Evolutionary conservation across 2,888 invertebrate genomes (phyloP).

Genomic region (Seira ritae): DNA sequence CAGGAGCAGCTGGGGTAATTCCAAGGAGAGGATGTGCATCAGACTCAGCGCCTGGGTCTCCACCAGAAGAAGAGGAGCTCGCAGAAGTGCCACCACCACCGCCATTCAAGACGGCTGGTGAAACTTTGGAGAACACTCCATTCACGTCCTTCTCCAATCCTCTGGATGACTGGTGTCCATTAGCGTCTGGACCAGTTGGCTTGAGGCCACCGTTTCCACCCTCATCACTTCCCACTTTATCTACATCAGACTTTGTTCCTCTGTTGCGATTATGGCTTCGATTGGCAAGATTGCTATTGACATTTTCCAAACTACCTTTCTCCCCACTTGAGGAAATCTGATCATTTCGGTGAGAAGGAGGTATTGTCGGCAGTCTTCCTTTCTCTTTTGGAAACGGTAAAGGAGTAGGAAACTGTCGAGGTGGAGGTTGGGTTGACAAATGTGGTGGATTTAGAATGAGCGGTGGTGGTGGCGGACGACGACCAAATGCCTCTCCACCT

Average conservation of each 20-base stretch:
- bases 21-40: constrained; percentile 74
- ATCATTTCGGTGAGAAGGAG: constrained; percentile 61
- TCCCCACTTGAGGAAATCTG: constrained; percentile 58
- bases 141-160: constrained; percentile 81
- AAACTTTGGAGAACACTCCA: constrained; percentile 83
- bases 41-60: constrained; percentile 66
- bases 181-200: constrained; percentile 62
- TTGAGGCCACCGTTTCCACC: constrained; percentile 64
- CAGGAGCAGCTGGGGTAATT: constrained; percentile 74
- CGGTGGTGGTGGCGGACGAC: constrained; percentile 73
- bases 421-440: constrained; percentile 73
- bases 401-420: constrained; percentile 68
- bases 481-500: constrained; percentile 73
- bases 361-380: constrained; percentile 57
- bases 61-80: constrained; percentile 43
- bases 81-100: constrained; percentile 45
- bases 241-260: constrained; percentile 66
- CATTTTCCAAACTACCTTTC: constrained; percentile 61
- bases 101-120: constrained; percentile 44
- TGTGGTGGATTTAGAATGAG: constrained; percentile 72
- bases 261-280: constrained; percentile 65
- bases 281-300: constrained; percentile 68
- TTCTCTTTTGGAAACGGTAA: constrained; percentile 67
- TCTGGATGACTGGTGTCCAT: constrained; percentile 64
- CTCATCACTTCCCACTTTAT: constrained; percentile 66